Evolutionary conservation across 2,888 invertebrate species (phyloP).

Genomic region (Phyllotreta cruciferae): DNA sequence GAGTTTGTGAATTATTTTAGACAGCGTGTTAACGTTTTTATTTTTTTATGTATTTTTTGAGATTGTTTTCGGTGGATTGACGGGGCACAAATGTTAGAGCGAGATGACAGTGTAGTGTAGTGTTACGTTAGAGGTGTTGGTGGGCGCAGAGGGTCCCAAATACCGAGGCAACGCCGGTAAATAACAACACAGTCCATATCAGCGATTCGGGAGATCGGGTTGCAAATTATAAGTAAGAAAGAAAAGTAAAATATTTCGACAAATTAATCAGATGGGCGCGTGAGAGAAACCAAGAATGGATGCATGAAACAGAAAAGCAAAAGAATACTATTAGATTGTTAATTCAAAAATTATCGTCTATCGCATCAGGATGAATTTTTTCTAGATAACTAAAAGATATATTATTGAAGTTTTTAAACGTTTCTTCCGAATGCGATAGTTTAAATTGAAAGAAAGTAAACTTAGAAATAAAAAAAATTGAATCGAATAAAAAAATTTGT

Average conservation of each 20-base stretch:
- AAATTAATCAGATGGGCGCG: constrained; percentile 35
- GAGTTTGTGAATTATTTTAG: constrained; percentile 43
- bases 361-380: constrained; percentile 17
- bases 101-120: constrained; percentile 35
- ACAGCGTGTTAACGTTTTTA: constrained; percentile 39
- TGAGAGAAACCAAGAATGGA: constrained; percentile 51
- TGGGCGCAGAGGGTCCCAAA: constrained; percentile 52
- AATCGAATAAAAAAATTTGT: not conserved
- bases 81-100: constrained; percentile 36
- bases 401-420: too few relatives aligned
- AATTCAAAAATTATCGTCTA: constrained; percentile 19
- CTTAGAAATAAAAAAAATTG: constrained; percentile 4
- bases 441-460: not conserved
- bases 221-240: constrained; percentile 44
- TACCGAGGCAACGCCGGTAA: constrained; percentile 47
- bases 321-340: constrained; percentile 44
- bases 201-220: constrained; percentile 37
- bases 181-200: constrained; percentile 43
- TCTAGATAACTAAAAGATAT: constrained; percentile 6
- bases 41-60: constrained; percentile 34
- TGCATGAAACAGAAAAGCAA: constrained; percentile 61
- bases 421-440: constrained; percentile 5
- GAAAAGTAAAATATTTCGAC: constrained; percentile 37
- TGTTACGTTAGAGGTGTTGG: constrained; percentile 49
- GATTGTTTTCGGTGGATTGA: constrained; percentile 35